phyloP scores from a whole-genome alignment of 2,888 invertebrate species.

The Zele albiditarsus region DNA sequence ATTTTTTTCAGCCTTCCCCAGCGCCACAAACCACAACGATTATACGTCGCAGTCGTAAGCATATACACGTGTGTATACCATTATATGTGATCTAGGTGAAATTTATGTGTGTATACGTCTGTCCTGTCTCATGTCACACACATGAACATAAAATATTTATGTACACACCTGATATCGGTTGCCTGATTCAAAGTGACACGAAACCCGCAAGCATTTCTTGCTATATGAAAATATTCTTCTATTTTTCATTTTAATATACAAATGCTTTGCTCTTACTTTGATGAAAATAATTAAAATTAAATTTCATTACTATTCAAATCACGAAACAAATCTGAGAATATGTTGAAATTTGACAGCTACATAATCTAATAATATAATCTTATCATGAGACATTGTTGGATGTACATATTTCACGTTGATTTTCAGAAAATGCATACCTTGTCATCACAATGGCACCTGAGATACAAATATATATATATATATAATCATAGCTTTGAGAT shows the following conservation, averaged over 20 bases:
- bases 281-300: too few species aligned
- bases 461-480: slow-evolving; percentile 10
- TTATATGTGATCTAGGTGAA: background rate
- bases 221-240: background rate
- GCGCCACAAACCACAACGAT: background rate
- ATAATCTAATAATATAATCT: background rate
- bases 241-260: background rate
- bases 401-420: background rate
- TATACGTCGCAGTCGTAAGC: background rate
- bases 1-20: background rate
- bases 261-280: too few species aligned
- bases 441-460: background rate
- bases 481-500: slow-evolving; percentile 20
- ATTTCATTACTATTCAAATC: too few species aligned
- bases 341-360: too few species aligned
- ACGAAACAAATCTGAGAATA: too few species aligned
- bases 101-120: background rate
- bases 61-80: background rate
- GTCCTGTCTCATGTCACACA: background rate
- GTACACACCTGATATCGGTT: slow-evolving; percentile 29
- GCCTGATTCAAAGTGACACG: background rate
- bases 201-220: background rate
- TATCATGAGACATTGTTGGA: background rate
- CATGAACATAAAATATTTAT: background rate
- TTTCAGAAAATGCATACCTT: background rate